phyloP scores from a whole-genome alignment of 2,113 vertebrate species.

The Varanus salvator region DNA sequence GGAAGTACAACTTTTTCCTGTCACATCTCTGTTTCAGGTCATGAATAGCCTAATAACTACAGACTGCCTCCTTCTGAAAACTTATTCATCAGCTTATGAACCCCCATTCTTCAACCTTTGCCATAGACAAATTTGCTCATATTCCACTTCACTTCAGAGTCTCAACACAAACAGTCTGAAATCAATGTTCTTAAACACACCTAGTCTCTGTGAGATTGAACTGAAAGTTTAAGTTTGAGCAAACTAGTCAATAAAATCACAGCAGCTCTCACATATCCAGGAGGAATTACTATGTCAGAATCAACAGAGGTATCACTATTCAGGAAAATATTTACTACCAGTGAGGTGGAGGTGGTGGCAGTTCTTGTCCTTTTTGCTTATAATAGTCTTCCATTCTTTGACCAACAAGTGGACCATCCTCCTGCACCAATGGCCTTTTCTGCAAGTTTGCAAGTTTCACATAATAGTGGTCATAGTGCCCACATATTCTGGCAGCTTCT shows the following conservation, averaged over 20 bases:
- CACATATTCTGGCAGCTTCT: conserved; percentile 44
- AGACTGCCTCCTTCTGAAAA: background rate
- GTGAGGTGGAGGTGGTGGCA: conserved; percentile 22
- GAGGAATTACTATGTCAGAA: conserved; percentile 19
- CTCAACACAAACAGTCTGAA: background rate
- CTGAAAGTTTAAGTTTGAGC: background rate
- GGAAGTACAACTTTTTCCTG: background rate
- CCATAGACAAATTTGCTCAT: background rate
- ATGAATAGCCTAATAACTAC: background rate
- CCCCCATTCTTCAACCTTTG: background rate
- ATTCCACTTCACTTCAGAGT: background rate
- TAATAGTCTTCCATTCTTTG: conserved; percentile 57
- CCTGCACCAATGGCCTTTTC: conserved; percentile 58
- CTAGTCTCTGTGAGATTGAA: background rate
- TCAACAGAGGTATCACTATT: background rate
- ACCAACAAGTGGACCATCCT: conserved; percentile 44
- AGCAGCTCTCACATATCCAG: background rate
- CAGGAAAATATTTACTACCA: conserved; percentile 65
- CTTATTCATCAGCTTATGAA: too few species aligned
- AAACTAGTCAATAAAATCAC: background rate
- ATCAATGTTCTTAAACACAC: background rate
- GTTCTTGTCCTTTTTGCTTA: conserved; percentile 45
- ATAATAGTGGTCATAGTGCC: conserved; percentile 78
- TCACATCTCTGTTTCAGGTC: background rate
- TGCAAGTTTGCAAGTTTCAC: conserved; percentile 79